Base-by-base conservation (phyloP, 2,888 invertebrate genomes). In the Apotomis capreana region DNA sequence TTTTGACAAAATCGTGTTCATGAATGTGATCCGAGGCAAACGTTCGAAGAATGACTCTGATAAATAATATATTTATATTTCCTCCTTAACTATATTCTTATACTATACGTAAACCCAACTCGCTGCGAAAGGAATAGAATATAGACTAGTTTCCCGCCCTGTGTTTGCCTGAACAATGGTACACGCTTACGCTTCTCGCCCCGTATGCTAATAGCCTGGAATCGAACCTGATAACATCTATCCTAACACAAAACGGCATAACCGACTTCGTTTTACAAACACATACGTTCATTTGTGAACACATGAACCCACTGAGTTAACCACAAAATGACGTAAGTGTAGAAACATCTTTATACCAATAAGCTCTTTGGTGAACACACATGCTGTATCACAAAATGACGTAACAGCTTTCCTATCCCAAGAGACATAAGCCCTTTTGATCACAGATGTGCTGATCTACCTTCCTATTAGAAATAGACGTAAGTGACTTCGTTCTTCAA, bases 201-300 rank as follows among this genome's bases (percentile, higher is more conserved):
- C 57, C 46, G n/a, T 65, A 65, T 65, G 65, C 46, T 65, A 65
- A 65, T 65, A 40, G 26, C 26, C 40, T 5, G 10, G 64, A 6
- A 26, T 44, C 15, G 5, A 40, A 40, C 40, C 26, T 64, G 65
- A 65, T 65, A 12, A 3, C 44, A 65, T 40, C 49, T 10, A 9
- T 9, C 49, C 55, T 6, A 44, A 5, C 44, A n/a, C 0, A 46
- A 8, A 57, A 46, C 0, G n/a, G 10, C 36, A 8, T 57, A 65
- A 57, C 3, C 26, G 46, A 12, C 46, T 26, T 55, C 26, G 3
- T 55, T 10, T 55, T 64, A 6, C 8, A 15, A 64, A 44, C 15
- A 9, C 13, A 15, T 26, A 64, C 15, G 15, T 15, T 40, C 13
- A 15, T 52, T 51, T 52, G 36, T 6, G 4, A 40, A 40, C 40